A percentile compares a stretch with the other conserved stretches of the same genome.
These are phyloP conservation scores for Archocentrus centrarchus DNA, from an alignment of 2,113 vertebrate species.

Conservation along the genomic window DNA sequence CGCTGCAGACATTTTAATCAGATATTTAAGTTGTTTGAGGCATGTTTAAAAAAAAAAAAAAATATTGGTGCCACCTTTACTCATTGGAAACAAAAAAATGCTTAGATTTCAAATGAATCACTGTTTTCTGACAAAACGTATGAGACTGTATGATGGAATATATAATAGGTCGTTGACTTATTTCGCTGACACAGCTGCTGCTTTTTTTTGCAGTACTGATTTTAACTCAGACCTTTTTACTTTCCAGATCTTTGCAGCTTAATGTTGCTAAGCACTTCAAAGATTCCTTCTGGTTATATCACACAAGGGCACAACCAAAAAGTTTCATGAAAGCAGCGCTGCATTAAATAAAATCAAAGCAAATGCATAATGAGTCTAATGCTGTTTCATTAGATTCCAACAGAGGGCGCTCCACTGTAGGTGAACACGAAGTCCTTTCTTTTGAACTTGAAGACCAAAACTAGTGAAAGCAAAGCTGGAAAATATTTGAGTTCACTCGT, in stretches of 20 bases:
- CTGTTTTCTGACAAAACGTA: neutral
- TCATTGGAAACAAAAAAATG: neutral
- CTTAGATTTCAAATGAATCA: fast-evolving
- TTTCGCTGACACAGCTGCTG: neutral
- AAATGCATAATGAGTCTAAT: neutral
- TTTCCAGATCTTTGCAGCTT: neutral
- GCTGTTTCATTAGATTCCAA: neutral
- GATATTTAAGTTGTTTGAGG: too few relatives aligned
- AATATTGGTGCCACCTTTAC: neutral
- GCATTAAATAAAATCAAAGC: neutral
- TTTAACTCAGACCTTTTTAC: neutral
- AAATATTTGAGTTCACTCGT: neutral
- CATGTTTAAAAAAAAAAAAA: neutral
- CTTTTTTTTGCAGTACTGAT: neutral
- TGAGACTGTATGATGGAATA: neutral
- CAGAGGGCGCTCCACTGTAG: neutral
- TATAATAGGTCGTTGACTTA: neutral
- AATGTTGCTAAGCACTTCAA: fast-evolving
- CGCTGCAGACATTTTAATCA: too few relatives aligned
- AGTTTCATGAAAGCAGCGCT: neutral
- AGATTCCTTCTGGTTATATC: neutral
- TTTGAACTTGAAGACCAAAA: fast-evolving
- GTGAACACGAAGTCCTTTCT: neutral
- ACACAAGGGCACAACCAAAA: neutral
- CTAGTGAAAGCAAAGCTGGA: neutral